Conservation (phyloP, 2,113 vertebrate species). For the Bos taurus region ARS-UCD2.0 NC_037356.1:17601001-17601500, state of each 20-base stretch:
- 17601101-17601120: not conserved
- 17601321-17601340: not conserved
- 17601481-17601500: not conserved
- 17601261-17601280: not conserved
- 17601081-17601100: not conserved
- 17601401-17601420: not conserved
- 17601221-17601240: not conserved
- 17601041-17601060: not conserved
- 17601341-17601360: not conserved
- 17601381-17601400: not conserved
- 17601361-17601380: not conserved
- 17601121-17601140: not conserved
- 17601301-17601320: constrained; percentile 25
- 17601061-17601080: not conserved
- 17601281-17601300: not conserved
- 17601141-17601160: not conserved
- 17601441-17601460: not conserved
- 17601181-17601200: not conserved
- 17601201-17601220: not conserved
- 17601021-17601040: not conserved
- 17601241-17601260: not conserved
- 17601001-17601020: not conserved
- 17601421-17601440: not conserved
- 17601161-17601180: not conserved
- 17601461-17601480: not conserved